Evolutionary conservation across 2,113 vertebrate genomes (phyloP).

Genomic region (Grammomys surdaster): DNA sequence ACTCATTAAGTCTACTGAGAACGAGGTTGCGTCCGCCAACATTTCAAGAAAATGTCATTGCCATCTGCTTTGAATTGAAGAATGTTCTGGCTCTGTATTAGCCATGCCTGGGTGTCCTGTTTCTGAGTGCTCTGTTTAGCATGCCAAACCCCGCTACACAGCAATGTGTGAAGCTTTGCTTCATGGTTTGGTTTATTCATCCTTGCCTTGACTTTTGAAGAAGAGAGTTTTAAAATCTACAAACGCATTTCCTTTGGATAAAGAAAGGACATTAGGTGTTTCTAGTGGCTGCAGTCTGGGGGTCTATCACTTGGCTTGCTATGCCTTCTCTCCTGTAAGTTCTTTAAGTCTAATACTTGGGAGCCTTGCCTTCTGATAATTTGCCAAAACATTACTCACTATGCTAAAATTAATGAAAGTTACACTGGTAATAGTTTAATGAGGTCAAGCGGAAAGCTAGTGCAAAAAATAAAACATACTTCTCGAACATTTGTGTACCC

Average conservation of each 20-base stretch:
- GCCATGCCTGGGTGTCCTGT: background rate
- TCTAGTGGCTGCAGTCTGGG: background rate
- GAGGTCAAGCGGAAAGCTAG: background rate
- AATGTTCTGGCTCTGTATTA: background rate
- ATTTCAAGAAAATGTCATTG: conserved; percentile 38
- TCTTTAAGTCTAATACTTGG: conserved; percentile 12
- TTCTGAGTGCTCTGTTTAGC: background rate
- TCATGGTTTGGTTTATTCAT: background rate
- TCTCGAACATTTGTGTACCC: background rate
- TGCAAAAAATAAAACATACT: background rate
- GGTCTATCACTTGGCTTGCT: background rate
- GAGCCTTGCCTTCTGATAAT: conserved; percentile 1
- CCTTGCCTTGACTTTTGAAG: conserved; percentile 4
- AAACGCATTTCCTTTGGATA: background rate
- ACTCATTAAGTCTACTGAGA: conserved; percentile 48
- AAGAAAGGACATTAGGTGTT: background rate
- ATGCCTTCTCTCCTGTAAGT: background rate
- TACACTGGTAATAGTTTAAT: background rate
- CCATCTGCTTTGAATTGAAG: conserved; percentile 34
- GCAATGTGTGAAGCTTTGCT: background rate
- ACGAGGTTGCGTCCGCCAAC: conserved; percentile 10
- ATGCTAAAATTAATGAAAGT: background rate
- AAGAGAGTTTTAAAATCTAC: background rate
- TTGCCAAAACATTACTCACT: background rate
- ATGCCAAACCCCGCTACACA: background rate